A percentile compares a stretch with the other conserved stretches of the same genome.
These are phyloP conservation scores for Sylvicapra grimmia DNA, from an alignment of 2,113 vertebrate species.

Conservation along the genomic window DNA sequence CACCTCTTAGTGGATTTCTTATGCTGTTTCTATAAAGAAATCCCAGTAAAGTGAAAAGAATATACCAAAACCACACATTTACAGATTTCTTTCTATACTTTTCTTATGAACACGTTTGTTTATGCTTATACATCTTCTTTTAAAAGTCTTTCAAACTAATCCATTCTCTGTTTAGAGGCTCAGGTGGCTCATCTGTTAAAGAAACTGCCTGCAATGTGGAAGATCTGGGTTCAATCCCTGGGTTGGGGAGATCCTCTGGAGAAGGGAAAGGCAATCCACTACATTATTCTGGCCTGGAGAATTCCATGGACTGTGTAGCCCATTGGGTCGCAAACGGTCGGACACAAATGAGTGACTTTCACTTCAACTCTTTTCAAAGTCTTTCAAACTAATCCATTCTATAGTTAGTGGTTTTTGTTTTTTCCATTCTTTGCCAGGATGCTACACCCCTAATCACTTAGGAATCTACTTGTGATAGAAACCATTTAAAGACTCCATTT, in stretches of 20 bases:
- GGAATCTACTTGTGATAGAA: not conserved
- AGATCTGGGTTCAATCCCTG: not conserved
- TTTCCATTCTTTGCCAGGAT: not conserved
- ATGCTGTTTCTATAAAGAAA: not conserved
- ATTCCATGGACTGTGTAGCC: not conserved
- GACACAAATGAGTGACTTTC: not conserved
- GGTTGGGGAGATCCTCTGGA: not conserved
- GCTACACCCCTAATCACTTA: not conserved
- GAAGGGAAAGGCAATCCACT: not conserved
- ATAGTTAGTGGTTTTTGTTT: not conserved
- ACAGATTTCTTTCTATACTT: not conserved
- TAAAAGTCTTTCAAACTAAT: not conserved
- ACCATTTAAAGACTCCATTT: not conserved
- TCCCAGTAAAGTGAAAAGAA: not conserved
- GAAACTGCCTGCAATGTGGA: not conserved
- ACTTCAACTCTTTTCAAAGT: not conserved
- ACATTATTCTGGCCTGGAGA: not conserved
- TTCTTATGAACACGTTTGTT: not conserved
- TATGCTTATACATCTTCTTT: not conserved
- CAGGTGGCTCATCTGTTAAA: not conserved
- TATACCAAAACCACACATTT: not conserved
- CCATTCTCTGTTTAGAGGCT: not conserved
- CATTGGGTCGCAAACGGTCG: accelerated
- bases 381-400: not conserved
- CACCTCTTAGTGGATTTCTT: not conserved